Evolutionary conservation across 2,113 vertebrate species (phyloP).

Genomic region (Mesembrinibis cayennensis): DNA sequence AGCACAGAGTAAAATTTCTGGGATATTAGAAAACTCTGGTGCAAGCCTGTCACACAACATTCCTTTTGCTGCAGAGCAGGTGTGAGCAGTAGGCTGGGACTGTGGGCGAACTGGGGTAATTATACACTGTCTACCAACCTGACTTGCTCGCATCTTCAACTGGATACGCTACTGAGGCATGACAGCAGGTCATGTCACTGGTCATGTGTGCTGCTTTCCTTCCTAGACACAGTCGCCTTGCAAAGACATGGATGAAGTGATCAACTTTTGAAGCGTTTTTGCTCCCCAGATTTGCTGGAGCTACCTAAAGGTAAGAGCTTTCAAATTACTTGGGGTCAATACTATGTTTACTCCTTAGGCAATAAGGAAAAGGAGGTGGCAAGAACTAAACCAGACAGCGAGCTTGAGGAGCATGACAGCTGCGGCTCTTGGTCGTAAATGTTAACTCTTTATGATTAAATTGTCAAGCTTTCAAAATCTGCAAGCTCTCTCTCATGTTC

Average conservation of each 20-base stretch:
- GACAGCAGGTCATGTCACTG: not conserved
- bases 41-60: slow-evolving; percentile 39
- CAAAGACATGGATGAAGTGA: not conserved
- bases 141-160: not conserved
- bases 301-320: slow-evolving; percentile 44
- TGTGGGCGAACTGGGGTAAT: not conserved
- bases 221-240: not conserved
- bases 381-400: not conserved
- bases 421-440: not conserved
- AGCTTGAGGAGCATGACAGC: not conserved
- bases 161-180: not conserved
- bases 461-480: not conserved
- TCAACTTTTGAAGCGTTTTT: not conserved
- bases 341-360: not conserved
- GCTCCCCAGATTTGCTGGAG: not conserved
- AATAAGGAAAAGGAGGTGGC: not conserved
- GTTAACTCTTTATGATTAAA: not conserved
- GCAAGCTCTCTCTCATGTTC: not conserved
- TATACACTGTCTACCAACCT: not conserved
- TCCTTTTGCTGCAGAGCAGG: slow-evolving; percentile 23
- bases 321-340: not conserved
- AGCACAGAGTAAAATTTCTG: not conserved
- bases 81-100: slow-evolving; percentile 27
- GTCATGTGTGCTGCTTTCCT: not conserved
- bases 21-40: not conserved